phyloP scores from a whole-genome alignment of 2,113 vertebrate species.

The Poeciliopsis occidentalis region DNA sequence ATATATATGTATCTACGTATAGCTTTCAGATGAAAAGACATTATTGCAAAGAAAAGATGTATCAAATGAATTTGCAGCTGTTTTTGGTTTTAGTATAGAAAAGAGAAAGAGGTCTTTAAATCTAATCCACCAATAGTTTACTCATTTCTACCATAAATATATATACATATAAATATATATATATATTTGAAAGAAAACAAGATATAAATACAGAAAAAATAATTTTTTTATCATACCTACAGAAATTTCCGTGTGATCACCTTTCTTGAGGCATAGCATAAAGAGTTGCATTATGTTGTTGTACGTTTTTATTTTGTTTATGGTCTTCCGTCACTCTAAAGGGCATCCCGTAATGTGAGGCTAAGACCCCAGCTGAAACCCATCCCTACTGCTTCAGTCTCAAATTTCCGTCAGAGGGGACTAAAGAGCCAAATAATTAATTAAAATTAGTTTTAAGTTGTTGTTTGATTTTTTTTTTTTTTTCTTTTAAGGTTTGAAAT shows the following conservation, averaged over 20 bases:
- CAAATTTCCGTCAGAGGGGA: constrained; percentile 14
- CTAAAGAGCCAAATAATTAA: constrained; percentile 16
- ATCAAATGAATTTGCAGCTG: constrained; percentile 72
- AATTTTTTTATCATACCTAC: constrained; percentile 77
- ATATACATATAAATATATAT: constrained; percentile 62
- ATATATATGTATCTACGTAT: constrained; percentile 80
- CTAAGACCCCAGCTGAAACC: constrained; percentile 58
- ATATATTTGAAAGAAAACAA: constrained; percentile 79
- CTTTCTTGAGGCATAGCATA: constrained; percentile 82
- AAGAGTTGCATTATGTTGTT: constrained; percentile 74
- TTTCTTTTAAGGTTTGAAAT: constrained; percentile 26
- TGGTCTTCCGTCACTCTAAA: constrained; percentile 82
- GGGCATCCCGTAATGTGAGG: constrained; percentile 78
- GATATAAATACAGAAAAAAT: constrained; percentile 83
- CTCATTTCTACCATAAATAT: constrained; percentile 82
- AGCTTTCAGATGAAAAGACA: constrained; percentile 79
- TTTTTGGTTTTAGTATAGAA: constrained; percentile 79
- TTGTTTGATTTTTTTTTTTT: constrained; percentile 17
- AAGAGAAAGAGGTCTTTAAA: constrained; percentile 70
- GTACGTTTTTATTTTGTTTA: constrained; percentile 69
- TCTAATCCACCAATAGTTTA: constrained; percentile 80
- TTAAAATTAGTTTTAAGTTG: constrained; percentile 10
- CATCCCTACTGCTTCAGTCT: constrained; percentile 52
- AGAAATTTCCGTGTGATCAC: constrained; percentile 73
- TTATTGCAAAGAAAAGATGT: constrained; percentile 72